Conservation (phyloP, 2,797 vertebrate genomes). For the Lerista edwardsae region DNA sequence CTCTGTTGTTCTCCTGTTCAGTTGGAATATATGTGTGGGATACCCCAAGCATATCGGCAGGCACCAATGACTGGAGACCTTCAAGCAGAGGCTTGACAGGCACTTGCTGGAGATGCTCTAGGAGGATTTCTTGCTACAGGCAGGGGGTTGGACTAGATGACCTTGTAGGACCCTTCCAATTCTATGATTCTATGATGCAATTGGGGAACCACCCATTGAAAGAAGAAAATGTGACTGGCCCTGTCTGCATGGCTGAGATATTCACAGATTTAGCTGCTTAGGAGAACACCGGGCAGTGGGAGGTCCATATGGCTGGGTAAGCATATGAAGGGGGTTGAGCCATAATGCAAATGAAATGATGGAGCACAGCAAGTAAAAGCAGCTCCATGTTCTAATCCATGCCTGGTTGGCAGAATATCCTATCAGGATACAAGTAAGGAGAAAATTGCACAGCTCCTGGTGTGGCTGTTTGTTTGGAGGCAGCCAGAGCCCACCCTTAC, state of each 20-base stretch:
- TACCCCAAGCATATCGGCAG: not conserved
- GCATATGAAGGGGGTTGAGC: not conserved
- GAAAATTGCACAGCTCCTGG: not conserved
- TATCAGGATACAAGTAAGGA: constrained; percentile 7
- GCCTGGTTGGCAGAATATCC: not conserved
- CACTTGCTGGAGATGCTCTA: too few relatives aligned
- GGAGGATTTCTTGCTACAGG: too few relatives aligned
- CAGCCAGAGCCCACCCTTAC: constrained; percentile 77
- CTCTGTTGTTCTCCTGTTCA: not conserved
- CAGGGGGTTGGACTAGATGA: too few relatives aligned
- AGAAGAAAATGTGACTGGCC: too few relatives aligned
- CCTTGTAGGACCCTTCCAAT: too few relatives aligned
- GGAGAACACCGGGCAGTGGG: not conserved
- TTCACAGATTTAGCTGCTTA: not conserved
- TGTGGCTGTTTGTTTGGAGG: not conserved
- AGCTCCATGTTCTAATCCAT: not conserved
- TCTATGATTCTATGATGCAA: too few relatives aligned
- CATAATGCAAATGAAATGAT: not conserved
- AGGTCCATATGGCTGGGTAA: not conserved
- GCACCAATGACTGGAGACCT: not conserved
- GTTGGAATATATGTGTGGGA: not conserved
- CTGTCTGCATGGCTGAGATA: not conserved
- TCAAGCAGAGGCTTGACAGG: too few relatives aligned
- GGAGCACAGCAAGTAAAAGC: not conserved
- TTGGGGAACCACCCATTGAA: too few relatives aligned